These are phyloP conservation scores for Gnathonemus echidnorhynchus DNA, from an alignment of 2,113 vertebrate species.

Conservation along the genomic window DNA sequence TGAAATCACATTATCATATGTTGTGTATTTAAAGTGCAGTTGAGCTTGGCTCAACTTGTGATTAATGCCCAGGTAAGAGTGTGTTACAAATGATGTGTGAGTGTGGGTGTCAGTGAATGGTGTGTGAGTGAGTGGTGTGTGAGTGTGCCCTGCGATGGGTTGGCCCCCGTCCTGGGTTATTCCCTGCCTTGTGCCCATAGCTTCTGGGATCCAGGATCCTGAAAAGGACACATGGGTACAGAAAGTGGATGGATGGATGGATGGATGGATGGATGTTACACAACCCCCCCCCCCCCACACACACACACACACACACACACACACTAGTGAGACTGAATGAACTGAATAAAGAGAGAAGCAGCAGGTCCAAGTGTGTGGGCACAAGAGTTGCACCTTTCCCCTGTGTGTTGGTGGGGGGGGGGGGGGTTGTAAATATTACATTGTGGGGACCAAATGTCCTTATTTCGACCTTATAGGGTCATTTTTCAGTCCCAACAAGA, in stretches of 20 bases:
- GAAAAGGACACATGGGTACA: too few relatives aligned
- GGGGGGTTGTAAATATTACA: too few relatives aligned
- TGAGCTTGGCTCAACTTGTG: background rate
- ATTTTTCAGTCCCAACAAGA: background rate
- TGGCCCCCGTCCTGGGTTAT: background rate
- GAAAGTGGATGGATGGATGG: too few relatives aligned
- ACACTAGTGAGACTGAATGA: background rate
- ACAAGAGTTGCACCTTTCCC: background rate
- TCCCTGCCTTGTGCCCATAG: too few relatives aligned
- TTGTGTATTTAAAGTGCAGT: background rate
- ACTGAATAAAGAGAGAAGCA: background rate
- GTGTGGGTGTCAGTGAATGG: too few relatives aligned
- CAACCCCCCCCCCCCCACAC: background rate
- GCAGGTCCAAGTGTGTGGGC: background rate
- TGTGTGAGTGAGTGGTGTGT: too few relatives aligned
- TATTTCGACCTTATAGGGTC: background rate
- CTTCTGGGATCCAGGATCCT: too few relatives aligned
- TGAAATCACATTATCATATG: background rate
- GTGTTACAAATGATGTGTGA: background rate
- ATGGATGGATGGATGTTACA: background rate
- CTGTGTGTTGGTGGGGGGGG: too few relatives aligned
- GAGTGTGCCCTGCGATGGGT: background rate
- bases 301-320: background rate
- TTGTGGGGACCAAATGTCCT: background rate
- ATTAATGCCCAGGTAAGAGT: background rate